A percentile compares a stretch with the other conserved stretches of the same genome.
Evolutionary conservation across 2,888 invertebrate genomes (phyloP).

Genomic region (Phasia obesa): DNA sequence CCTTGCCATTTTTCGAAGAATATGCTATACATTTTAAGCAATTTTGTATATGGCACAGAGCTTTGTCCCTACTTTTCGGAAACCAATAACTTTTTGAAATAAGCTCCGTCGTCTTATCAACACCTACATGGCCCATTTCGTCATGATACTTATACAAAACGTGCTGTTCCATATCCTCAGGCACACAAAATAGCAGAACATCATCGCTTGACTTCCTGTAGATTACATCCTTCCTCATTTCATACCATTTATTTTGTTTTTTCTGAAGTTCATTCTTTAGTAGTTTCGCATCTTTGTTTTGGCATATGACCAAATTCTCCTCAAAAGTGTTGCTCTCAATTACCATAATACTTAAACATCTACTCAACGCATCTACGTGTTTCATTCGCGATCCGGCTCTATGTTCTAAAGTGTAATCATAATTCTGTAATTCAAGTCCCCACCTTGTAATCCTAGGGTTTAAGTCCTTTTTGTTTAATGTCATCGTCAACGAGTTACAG

Average conservation of each 20-base stretch:
- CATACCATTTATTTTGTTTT: not conserved
- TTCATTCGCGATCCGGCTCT: slow-evolving; percentile 72
- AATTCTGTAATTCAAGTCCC: slow-evolving; percentile 69
- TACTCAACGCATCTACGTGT: slow-evolving; percentile 76
- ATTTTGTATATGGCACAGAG: slow-evolving; percentile 16
- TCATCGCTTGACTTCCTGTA: too few relatives aligned
- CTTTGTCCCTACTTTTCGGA: slow-evolving; percentile 20
- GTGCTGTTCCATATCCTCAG: slow-evolving; percentile 1
- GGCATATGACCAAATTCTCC: slow-evolving; percentile 2
- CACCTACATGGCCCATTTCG: slow-evolving; percentile 46
- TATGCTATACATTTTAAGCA: slow-evolving; percentile 34
- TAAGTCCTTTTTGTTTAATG: slow-evolving; percentile 73
- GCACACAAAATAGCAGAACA: not conserved
- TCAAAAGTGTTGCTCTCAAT: slow-evolving; percentile 12
- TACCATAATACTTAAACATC: slow-evolving; percentile 11
- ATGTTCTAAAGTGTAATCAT: slow-evolving; percentile 68
- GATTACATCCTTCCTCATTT: slow-evolving; percentile 1
- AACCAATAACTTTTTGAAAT: slow-evolving; percentile 41
- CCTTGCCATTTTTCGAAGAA: slow-evolving; percentile 16
- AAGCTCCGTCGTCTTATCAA: slow-evolving; percentile 2
- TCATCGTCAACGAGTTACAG: slow-evolving; percentile 55
- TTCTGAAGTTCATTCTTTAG: not conserved
- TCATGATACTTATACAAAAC: slow-evolving; percentile 46
- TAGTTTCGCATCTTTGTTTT: not conserved
- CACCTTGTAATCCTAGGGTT: slow-evolving; percentile 52